Percentiles rank a stretch among this genome's conserved stretches.
These are phyloP conservation scores for Phaonia tiefii DNA, from an alignment of 2,888 invertebrate genomes.

Conservation along the genomic window DNA sequence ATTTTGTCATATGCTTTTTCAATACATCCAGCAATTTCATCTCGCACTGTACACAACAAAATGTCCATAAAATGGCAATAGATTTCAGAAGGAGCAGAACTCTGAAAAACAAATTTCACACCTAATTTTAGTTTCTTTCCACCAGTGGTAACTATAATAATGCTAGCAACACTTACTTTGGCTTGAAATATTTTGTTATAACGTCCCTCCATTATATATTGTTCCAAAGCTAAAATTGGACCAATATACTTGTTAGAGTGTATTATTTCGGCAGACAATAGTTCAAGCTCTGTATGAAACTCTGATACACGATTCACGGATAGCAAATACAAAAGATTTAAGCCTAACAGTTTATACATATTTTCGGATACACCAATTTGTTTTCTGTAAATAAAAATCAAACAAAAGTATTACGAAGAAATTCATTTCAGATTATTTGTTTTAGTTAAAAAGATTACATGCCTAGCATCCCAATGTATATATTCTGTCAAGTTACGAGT, in stretches of 20 bases:
- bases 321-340: constrained; percentile 95
- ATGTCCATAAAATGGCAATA: constrained; percentile 99
- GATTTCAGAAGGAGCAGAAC: constrained; percentile 96
- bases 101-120: no score
- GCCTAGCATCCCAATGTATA: no score
- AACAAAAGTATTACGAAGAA: no score
- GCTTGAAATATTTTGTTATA: constrained; percentile 98
- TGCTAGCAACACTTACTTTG: no score
- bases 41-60: constrained; percentile 95
- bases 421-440: no score
- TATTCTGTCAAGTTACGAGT: no score
- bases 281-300: constrained; percentile 98
- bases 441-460: no score
- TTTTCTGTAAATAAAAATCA: constrained; percentile 81
- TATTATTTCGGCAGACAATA: constrained; percentile 94
- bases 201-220: constrained; percentile 99
- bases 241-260: constrained; percentile 96
- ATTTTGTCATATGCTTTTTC: constrained; percentile 97
- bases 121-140: no score
- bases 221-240: constrained; percentile 97
- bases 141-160: no score
- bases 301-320: constrained; percentile 98
- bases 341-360: constrained; percentile 95
- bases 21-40: constrained; percentile 97
- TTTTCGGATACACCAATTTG: constrained; percentile 94